A percentile compares a stretch with the other conserved stretches of the same genome.
phyloP scores from a whole-genome alignment of 2,113 vertebrate genomes.

The Catharus bicknelli region DNA sequence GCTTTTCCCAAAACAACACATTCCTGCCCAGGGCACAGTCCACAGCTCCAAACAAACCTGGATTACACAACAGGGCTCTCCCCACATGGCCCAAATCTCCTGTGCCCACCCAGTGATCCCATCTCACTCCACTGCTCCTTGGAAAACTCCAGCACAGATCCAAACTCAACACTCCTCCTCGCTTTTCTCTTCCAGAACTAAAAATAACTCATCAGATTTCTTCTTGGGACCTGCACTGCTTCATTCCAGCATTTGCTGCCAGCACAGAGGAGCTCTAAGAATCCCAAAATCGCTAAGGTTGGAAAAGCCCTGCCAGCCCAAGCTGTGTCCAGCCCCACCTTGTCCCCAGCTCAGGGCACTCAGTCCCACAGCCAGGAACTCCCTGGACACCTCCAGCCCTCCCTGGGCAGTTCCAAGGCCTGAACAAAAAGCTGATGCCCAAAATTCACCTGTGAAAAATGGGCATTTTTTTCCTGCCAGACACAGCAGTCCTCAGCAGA shows the following conservation, averaged over 20 bases:
- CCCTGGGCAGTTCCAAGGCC: background rate
- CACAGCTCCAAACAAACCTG: background rate
- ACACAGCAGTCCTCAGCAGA: background rate
- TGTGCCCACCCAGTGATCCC: background rate
- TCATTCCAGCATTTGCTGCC: background rate
- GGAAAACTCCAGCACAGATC: background rate
- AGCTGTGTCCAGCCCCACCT: rapidly evolving
- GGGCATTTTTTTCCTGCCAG: background rate
- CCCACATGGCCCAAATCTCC: background rate
- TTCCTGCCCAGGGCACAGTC: background rate
- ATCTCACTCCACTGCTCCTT: background rate
- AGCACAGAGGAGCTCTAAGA: background rate
- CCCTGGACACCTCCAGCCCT: rapidly evolving
- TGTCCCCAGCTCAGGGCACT: background rate
- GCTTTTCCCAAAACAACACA: background rate
- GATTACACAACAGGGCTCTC: background rate
- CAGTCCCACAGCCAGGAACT: background rate
- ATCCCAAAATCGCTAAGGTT: rapidly evolving
- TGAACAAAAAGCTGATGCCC: background rate
- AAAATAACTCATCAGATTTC: background rate
- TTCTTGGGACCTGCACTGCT: background rate
- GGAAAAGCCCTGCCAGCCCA: background rate
- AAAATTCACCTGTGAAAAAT: background rate
- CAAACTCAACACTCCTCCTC: background rate
- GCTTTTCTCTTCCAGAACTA: background rate